Conservation (phyloP, 2,888 invertebrate genomes). For the Automeris io region DNA sequence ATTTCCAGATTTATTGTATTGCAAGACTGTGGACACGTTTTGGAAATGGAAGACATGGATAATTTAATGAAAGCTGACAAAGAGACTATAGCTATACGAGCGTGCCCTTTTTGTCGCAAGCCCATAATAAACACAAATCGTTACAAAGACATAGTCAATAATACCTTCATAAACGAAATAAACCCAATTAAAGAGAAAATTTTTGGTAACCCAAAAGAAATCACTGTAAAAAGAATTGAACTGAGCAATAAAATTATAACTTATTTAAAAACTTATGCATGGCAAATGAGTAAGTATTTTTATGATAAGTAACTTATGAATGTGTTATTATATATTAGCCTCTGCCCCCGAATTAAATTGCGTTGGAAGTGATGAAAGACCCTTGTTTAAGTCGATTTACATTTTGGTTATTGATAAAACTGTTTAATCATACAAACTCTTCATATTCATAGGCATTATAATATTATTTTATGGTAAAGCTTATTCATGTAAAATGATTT, state of each 20-base stretch:
- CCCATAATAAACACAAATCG: conserved; percentile 75
- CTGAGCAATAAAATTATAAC: conserved; percentile 14
- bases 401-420: too few species aligned
- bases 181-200: conserved; percentile 54
- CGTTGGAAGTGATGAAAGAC: too few species aligned
- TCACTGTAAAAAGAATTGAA: conserved; percentile 23
- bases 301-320: neutral
- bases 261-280: conserved; percentile 13
- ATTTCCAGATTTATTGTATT: conserved; percentile 66
- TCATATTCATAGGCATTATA: too few species aligned
- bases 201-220: conserved; percentile 43
- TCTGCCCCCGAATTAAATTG: too few species aligned
- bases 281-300: conserved; percentile 17
- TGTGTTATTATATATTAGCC: too few species aligned
- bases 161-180: conserved; percentile 48
- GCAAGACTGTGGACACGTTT: conserved; percentile 69
- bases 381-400: too few species aligned
- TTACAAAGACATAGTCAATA: conserved; percentile 72
- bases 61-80: conserved; percentile 45
- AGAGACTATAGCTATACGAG: conserved; percentile 41
- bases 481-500: conserved; percentile 14
- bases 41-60: conserved; percentile 66
- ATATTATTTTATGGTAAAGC: conserved; percentile 14
- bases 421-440: too few species aligned
- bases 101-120: conserved; percentile 78